These are phyloP conservation scores for Chalcis sispes DNA, from an alignment of 2,888 invertebrate genomes.

Conservation along the genomic window DNA sequence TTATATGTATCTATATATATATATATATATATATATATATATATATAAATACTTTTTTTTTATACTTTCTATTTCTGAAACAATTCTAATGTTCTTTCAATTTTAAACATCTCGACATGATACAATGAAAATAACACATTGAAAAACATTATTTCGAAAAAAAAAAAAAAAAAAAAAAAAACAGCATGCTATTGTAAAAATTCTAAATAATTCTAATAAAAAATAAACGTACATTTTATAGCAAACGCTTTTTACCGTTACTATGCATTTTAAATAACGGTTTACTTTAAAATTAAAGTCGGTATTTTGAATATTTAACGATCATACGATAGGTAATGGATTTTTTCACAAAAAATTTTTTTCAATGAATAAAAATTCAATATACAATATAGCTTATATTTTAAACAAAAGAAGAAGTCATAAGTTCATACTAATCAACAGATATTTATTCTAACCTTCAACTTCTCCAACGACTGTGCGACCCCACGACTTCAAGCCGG, in stretches of 20 bases:
- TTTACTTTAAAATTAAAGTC: not conserved
- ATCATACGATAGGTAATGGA: not conserved
- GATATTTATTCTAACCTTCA: constrained; percentile 49
- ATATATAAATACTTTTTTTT: too few relatives aligned
- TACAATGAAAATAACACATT: constrained; percentile 18
- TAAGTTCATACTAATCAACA: constrained; percentile 43
- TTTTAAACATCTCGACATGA: constrained; percentile 48
- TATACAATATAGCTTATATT: constrained; percentile 19
- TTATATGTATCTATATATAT: too few relatives aligned
- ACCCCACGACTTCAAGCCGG: constrained; percentile 51
- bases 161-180: too few relatives aligned
- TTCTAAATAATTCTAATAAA: not conserved
- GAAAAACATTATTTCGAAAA: constrained; percentile 27
- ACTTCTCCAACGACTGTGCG: constrained; percentile 45
- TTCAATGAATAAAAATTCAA: constrained; percentile 24
- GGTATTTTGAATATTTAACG: constrained; percentile 11
- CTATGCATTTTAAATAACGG: too few relatives aligned
- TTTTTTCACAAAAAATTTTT: constrained; percentile 32
- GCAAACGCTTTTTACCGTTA: not conserved
- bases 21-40: too few relatives aligned
- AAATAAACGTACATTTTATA: not conserved
- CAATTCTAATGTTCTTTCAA: constrained; percentile 45
- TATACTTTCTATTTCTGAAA: constrained; percentile 29
- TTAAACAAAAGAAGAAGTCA: constrained; percentile 41
- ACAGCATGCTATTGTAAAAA: not conserved